These are phyloP conservation scores for Orius insidiosus DNA, from an alignment of 1,140 invertebrate genomes.

Conservation along the genomic window DNA sequence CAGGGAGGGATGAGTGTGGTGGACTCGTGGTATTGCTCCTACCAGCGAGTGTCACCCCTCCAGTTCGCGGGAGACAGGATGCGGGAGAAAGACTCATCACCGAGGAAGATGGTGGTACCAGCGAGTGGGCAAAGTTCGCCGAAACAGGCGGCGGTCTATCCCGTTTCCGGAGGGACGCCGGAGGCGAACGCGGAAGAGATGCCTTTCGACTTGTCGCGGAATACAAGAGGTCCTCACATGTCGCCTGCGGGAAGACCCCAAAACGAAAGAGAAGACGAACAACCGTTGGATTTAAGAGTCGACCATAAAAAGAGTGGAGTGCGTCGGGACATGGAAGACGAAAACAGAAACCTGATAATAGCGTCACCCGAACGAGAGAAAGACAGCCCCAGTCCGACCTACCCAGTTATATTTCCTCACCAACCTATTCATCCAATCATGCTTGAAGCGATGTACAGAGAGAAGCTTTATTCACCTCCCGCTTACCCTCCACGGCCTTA, in stretches of 20 bases:
- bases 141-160: conserved; percentile 52
- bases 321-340: conserved; percentile 41
- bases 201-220: conserved; percentile 39
- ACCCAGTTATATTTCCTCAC: conserved; percentile 19
- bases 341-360: conserved; percentile 50
- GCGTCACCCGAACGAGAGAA: conserved; percentile 25
- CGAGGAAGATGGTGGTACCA: conserved; percentile 47
- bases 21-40: too few relatives aligned
- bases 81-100: conserved; percentile 64
- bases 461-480: conserved; percentile 30
- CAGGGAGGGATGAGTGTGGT: too few relatives aligned
- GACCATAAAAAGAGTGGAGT: conserved; percentile 50
- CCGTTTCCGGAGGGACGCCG: conserved; percentile 37
- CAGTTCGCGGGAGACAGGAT: conserved; percentile 25
- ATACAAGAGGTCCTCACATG: conserved; percentile 27
- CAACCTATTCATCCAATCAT: conserved; percentile 44
- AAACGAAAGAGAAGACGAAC: conserved; percentile 38
- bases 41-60: too few relatives aligned
- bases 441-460: conserved; percentile 51
- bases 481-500: conserved; percentile 25
- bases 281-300: conserved; percentile 65
- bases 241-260: conserved; percentile 26
- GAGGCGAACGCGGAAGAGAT: conserved; percentile 27
- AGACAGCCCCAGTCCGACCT: background rate
- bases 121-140: conserved; percentile 38